Evolutionary conservation across 1,140 invertebrate genomes (phyloP).

Genomic region (Leucophenga varia): DNA sequence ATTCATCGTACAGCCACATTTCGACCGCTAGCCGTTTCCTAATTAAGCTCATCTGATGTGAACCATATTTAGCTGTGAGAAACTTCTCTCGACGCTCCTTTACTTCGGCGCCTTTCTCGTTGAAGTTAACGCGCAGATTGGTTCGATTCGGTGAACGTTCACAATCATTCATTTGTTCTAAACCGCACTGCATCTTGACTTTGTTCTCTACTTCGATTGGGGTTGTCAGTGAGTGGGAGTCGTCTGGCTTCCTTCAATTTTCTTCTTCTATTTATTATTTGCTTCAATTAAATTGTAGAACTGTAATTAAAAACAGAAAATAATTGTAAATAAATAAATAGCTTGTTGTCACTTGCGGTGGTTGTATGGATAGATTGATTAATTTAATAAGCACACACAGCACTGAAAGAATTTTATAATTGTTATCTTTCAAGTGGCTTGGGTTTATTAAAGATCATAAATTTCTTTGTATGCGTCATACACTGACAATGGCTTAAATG

Average conservation of each 20-base stretch:
- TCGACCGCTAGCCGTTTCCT: conserved; percentile 91
- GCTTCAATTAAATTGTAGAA: too few species aligned
- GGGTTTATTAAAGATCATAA: too few species aligned
- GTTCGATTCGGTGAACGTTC: conserved; percentile 75
- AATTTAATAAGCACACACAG: too few species aligned
- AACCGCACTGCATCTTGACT: conserved; percentile 51
- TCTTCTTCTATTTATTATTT: too few species aligned
- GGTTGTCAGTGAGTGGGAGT: background rate
- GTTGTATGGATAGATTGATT: too few species aligned
- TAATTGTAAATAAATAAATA: conserved; percentile 22
- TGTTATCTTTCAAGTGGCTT: too few species aligned
- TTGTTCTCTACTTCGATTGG: background rate
- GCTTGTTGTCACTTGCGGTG: conserved; percentile 28
- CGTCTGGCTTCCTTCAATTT: too few species aligned
- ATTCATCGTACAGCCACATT: conserved; percentile 96
- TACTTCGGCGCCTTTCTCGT: conserved; percentile 78
- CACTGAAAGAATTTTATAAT: too few species aligned
- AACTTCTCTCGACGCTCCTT: conserved; percentile 90
- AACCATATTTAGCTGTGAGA: conserved; percentile 93
- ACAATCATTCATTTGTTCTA: conserved; percentile 56
- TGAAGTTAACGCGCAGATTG: conserved; percentile 85
- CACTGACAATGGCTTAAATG: too few species aligned
- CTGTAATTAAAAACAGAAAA: conserved; percentile 40
- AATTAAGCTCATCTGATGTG: conserved; percentile 95
- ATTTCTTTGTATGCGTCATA: too few species aligned